phyloP scores from a whole-genome alignment of 2,888 invertebrate genomes.

The Onchidella celtica region DNA sequence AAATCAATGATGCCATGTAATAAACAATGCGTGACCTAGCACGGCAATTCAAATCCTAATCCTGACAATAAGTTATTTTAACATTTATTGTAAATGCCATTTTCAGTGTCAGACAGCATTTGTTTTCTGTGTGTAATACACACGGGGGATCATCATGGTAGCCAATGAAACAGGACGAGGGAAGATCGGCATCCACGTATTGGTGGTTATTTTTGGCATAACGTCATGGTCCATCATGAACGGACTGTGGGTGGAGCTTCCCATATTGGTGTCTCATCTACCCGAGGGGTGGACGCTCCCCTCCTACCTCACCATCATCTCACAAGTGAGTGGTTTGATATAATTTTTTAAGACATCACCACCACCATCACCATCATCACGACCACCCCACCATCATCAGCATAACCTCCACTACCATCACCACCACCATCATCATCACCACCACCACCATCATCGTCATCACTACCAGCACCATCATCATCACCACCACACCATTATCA shows the following conservation, averaged over 20 bases:
- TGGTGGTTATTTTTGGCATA: slow-evolving; percentile 87
- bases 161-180: too few species aligned
- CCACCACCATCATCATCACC: not conserved
- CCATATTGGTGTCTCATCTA: slow-evolving; percentile 89
- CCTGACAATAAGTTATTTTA: too few species aligned
- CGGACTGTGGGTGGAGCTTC: slow-evolving; percentile 92
- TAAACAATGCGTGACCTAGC: too few species aligned
- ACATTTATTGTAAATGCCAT: too few species aligned
- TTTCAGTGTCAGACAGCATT: too few species aligned
- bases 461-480: not conserved
- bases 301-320: slow-evolving; percentile 89
- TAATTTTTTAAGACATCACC: not conserved
- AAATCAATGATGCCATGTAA: too few species aligned
- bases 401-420: too few species aligned
- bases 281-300: slow-evolving; percentile 94
- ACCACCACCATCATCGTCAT: too few species aligned
- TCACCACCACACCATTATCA: not conserved
- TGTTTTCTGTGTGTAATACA: too few species aligned
- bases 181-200: slow-evolving; percentile 76
- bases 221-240: slow-evolving; percentile 92
- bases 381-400: too few species aligned
- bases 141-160: too few species aligned
- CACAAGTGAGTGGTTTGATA: slow-evolving; percentile 81
- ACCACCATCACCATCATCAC: not conserved
- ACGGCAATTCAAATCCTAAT: too few species aligned